Evolutionary conservation across 2,797 vertebrate genomes (phyloP), one percentile per base, ranked within the genome.

Genomic region (Poecilia wingei): DNA sequence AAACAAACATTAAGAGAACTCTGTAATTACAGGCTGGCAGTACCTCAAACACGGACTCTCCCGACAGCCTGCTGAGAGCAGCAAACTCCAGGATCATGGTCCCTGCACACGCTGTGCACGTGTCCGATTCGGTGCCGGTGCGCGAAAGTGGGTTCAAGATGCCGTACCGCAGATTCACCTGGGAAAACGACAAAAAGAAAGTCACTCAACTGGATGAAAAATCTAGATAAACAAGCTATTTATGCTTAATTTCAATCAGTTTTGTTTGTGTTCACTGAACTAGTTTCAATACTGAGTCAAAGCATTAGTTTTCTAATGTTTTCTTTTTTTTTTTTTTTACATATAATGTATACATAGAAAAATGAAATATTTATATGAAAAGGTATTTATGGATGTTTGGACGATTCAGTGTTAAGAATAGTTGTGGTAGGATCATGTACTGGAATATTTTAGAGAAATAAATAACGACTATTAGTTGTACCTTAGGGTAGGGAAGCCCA

Each of bases 51-150:
- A 96, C 94, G 25, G 94, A 76, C 28, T 96, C 94, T 84, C 96
- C 96, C 0, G 95, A 96, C 57, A 97, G 84, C 82, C 96, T 93
- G 87, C 96, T 97, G 78, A 97, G 96, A 36, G 96, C 96, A 51
- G 96, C 96, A 82, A 96, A 97, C 90, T 97, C 96, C 83, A 97
- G 91, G 88, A 97, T 96, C 96, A 96, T 96, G 66, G 96, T 97
- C 76, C 96, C 96, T 0, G 96, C 96, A n/a, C 96, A 97, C 3
- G 96, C 96, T 3, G 96, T 97, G 84, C 96, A 97, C 74, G 96
- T 97, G 93, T 96, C 95, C 0, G 96, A 95, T 87, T 97, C 96
- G 0, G 95, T 96, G 86, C 96, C 96, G 43, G 96, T 96, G 3
- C 96, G 95, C n/a, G 96, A 96, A 25, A 96, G 94, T 22, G 96